Evolutionary conservation across 2,113 vertebrate genomes (phyloP), one percentile per base, ranked within the genome.

Genomic region (Rhegmatorhina hoffmannsi): DNA sequence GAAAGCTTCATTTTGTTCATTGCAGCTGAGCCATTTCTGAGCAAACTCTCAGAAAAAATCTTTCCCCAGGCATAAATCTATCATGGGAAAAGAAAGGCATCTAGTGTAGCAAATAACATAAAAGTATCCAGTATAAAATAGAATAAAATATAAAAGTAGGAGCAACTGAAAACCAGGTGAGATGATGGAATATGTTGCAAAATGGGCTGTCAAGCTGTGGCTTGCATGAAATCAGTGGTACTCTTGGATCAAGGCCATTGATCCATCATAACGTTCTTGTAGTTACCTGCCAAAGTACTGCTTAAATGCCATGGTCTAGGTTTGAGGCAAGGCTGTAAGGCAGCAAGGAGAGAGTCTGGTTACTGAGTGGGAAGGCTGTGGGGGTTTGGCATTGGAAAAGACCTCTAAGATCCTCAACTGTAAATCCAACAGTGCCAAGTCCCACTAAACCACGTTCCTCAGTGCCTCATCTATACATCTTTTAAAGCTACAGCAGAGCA

Each of bases 401-500:
- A 17, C 13, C 9, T 44, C 34, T 43, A 23, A 46, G 43, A 52
- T 13, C 43, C 31, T 36, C 10, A 52, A 7, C 7, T 13, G 12
- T 10, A 43, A 72, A 60, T 34, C 7, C 9, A 29, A 50, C 0
- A 0, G 17, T 5, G 5, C 28, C 11, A 55, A 55, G 12, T 31
- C 19, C 52, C 8, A 50, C 55, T 34, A 6, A 68, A 13, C 36
- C 9, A 0, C 3, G 6, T 28, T 43, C 17, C 10, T 38, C 24
- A 10, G 34, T 31, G 64, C 11, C 34, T 43, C 52, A 36, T 8
- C 5, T 2, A 31, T 9, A 2, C 0, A 0, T 21, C 38, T 17
- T 31, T 38, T 33, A 50, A 6, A 7, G 38, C 4, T 47, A 6
- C 6, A 50, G n/a, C 31, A 46, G 46, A 56, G 31, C n/a, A 68